Conservation (phyloP, 1,140 invertebrate genomes). For the Berghia stephanieae region DNA sequence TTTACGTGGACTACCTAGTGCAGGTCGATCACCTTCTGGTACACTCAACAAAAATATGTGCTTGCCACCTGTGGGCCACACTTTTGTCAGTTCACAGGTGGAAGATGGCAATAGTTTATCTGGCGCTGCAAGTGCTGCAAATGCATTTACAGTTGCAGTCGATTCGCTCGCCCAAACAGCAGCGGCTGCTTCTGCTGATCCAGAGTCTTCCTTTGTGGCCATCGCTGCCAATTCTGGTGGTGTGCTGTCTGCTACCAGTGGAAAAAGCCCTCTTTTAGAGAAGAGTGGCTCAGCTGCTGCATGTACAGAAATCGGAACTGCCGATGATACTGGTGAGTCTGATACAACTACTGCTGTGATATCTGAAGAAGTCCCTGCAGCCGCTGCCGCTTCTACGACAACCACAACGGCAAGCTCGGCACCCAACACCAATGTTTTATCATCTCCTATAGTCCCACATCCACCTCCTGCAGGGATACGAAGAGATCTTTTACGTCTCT, state of each 20-base stretch:
- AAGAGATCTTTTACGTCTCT: not conserved
- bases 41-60: conserved; percentile 60
- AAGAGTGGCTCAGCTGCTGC: conserved; percentile 28
- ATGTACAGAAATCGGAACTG: not conserved
- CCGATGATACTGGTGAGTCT: not conserved
- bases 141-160: conserved; percentile 20
- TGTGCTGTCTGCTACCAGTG: conserved; percentile 14
- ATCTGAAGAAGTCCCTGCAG: not conserved
- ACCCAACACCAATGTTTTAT: not conserved
- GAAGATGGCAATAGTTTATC: not conserved
- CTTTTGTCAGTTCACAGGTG: conserved; percentile 28
- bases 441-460: not conserved
- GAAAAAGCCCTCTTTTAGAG: not conserved
- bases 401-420: not conserved
- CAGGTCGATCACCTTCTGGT: conserved; percentile 32
- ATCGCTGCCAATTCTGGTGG: not conserved
- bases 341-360: too few species aligned
- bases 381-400: not conserved
- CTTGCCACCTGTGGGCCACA: conserved; percentile 63
- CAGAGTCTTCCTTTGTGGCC: not conserved
- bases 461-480: conserved; percentile 5
- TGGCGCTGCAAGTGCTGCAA: conserved; percentile 23
- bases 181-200: conserved; percentile 29
- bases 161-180: conserved; percentile 34
- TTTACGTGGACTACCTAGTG: conserved; percentile 47